Conservation (phyloP, 2,113 vertebrate genomes). For the Lonchura striata region DNA sequence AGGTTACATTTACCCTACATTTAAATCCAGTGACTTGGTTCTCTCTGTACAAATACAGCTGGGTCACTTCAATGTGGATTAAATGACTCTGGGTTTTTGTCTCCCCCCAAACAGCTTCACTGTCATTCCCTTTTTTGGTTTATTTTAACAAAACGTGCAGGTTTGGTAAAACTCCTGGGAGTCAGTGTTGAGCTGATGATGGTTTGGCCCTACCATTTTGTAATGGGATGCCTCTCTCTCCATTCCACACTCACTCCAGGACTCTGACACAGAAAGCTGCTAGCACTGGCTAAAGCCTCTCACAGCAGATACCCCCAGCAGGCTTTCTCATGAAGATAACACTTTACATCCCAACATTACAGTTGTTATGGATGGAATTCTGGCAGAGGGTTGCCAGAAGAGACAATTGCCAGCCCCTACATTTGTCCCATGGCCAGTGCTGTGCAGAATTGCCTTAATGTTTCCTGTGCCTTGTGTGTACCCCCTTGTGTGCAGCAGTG, state of each 20-base stretch:
- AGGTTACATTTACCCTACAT: not conserved
- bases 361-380: not conserved
- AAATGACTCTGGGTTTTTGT: not conserved
- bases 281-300: not conserved
- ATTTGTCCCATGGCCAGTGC: not conserved
- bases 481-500: not conserved
- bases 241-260: not conserved
- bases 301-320: not conserved
- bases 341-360: not conserved
- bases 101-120: not conserved
- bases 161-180: not conserved
- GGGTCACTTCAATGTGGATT: not conserved
- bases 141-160: not conserved
- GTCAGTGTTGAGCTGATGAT: not conserved
- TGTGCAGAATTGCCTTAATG: not conserved
- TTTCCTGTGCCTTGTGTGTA: not conserved
- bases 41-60: not conserved
- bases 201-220: not conserved
- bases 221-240: not conserved
- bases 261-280: not conserved
- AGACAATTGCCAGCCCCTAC: not conserved
- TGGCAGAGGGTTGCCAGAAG: not conserved
- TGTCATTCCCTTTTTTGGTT: not conserved
- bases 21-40: not conserved
- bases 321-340: not conserved